These are phyloP conservation scores for Magallana gigas DNA, from an alignment of 1,140 invertebrate genomes.

Conservation along the genomic window DNA sequence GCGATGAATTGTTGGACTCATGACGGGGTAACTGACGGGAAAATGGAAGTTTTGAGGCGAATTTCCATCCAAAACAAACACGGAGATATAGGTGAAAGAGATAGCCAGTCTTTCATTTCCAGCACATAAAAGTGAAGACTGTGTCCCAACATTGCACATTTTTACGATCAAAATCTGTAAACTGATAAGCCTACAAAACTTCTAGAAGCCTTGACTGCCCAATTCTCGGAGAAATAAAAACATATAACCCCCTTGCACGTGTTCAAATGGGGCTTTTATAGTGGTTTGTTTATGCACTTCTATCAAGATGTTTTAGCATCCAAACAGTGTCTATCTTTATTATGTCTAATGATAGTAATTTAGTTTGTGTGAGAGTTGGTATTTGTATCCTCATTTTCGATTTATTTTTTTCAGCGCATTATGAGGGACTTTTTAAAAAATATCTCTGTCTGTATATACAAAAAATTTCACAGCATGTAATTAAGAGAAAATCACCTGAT, in stretches of 20 bases:
- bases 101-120: constrained; percentile 39
- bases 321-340: constrained; percentile 25
- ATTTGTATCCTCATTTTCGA: too few relatives aligned
- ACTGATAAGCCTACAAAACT: constrained; percentile 28
- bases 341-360: constrained; percentile 22
- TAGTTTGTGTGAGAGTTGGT: not conserved
- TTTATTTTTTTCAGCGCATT: too few relatives aligned
- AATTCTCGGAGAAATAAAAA: constrained; percentile 9
- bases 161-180: constrained; percentile 39
- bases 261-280: not conserved
- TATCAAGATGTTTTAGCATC: constrained; percentile 32
- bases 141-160: constrained; percentile 40
- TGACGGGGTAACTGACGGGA: constrained; percentile 5
- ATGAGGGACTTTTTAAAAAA: too few relatives aligned
- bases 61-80: constrained; percentile 32
- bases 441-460: too few relatives aligned
- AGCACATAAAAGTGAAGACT: constrained; percentile 13
- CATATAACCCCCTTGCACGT: constrained; percentile 4
- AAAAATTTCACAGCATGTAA: too few relatives aligned
- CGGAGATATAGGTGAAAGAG: constrained; percentile 31
- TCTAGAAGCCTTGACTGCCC: not conserved
- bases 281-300: constrained; percentile 24
- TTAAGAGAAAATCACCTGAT: too few relatives aligned
- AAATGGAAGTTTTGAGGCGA: not conserved
- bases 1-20: not conserved